Conservation (phyloP, 2,888 invertebrate genomes). For the Anoncus sp. region DNA sequence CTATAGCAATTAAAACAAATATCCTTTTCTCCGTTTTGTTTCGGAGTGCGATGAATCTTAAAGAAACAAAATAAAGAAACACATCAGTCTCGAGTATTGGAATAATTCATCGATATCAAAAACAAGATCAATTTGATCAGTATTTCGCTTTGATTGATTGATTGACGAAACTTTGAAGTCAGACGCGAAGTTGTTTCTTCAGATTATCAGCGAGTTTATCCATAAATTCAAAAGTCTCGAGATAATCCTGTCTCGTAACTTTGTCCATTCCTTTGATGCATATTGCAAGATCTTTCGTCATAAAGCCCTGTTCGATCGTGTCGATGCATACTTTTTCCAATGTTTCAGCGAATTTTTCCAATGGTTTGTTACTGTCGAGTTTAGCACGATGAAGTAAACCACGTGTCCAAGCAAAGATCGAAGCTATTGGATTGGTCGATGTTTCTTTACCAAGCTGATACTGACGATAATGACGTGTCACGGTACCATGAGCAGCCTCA, state of each 20-base stretch:
- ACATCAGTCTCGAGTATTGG: not conserved
- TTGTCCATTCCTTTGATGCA: slow-evolving; percentile 97
- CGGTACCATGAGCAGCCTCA: slow-evolving; percentile 99
- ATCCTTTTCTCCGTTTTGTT: not conserved
- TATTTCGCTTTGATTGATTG: slow-evolving; percentile 46
- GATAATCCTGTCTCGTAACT: slow-evolving; percentile 91
- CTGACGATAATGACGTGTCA: slow-evolving; percentile 95
- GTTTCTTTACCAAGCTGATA: slow-evolving; percentile 98
- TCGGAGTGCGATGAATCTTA: not conserved
- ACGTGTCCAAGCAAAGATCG: slow-evolving; percentile 99
- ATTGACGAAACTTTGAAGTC: slow-evolving; percentile 1
- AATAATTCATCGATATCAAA: not conserved
- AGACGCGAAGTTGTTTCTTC: slow-evolving; percentile 86
- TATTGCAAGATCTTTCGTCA: slow-evolving; percentile 99
- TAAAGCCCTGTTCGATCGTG: slow-evolving; percentile 96
- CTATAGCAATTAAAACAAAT: not conserved
- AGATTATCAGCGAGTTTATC: slow-evolving; percentile 97
- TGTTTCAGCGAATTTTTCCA: slow-evolving; percentile 92
- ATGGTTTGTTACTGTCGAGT: slow-evolving; percentile 92
- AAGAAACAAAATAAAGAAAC: not conserved
- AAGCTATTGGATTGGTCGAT: slow-evolving; percentile 99
- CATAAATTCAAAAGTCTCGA: slow-evolving; percentile 99
- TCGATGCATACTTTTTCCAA: slow-evolving; percentile 96
- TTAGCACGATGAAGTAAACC: slow-evolving; percentile 97
- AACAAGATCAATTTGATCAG: slow-evolving; percentile 6